Evolutionary conservation across 2,797 vertebrate genomes (phyloP).

Genomic region (Pangasius larnaudii): DNA sequence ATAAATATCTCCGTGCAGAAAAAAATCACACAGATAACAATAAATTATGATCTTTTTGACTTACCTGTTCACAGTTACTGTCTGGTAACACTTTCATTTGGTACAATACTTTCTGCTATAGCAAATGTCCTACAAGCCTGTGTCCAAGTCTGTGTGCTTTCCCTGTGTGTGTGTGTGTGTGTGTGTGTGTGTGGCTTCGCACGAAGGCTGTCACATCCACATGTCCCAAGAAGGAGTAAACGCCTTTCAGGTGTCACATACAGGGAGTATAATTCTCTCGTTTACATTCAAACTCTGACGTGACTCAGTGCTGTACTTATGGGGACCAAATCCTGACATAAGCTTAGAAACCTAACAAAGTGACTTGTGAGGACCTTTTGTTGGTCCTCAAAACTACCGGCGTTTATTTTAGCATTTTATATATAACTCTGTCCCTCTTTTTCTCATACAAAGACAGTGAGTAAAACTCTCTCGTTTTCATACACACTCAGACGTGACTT

Average conservation of each 20-base stretch:
- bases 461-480: neutral
- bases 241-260: slow-evolving; percentile 33
- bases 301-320: neutral
- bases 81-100: slow-evolving; percentile 25
- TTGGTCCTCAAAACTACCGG: neutral
- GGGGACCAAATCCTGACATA: neutral
- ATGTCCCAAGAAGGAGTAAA: slow-evolving; percentile 25
- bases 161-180: slow-evolving; percentile 26
- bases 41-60: neutral
- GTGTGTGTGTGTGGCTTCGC: slow-evolving; percentile 12
- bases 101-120: neutral
- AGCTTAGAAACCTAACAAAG: neutral
- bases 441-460: neutral
- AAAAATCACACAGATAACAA: neutral
- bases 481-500: neutral
- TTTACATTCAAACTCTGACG: neutral
- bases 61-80: slow-evolving; percentile 22
- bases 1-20: neutral
- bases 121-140: neutral
- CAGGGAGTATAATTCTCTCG: neutral
- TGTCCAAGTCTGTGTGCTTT: neutral
- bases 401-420: neutral
- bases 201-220: slow-evolving; percentile 22
- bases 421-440: neutral
- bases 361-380: neutral